Evolutionary conservation across 2,888 invertebrate genomes (phyloP).

Genomic region (Microplitis manilae): DNA sequence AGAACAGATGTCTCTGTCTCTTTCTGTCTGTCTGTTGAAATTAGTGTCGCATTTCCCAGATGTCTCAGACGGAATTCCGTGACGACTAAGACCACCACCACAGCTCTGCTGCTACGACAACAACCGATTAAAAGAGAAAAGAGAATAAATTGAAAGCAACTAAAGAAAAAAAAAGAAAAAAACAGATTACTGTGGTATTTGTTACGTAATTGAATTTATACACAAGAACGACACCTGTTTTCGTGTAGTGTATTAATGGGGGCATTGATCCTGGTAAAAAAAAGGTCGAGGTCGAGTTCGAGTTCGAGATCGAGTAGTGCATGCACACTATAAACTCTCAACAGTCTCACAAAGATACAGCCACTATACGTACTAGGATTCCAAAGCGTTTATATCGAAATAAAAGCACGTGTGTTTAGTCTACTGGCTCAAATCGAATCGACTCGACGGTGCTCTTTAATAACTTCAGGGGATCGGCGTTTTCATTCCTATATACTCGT

Average conservation of each 20-base stretch:
- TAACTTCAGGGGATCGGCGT: slow-evolving; percentile 30
- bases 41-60: slow-evolving; percentile 17
- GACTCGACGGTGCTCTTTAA: slow-evolving; percentile 21
- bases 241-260: slow-evolving; percentile 15
- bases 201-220: slow-evolving; percentile 19
- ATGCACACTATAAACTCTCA: not conserved
- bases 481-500: not conserved
- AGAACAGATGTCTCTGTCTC: slow-evolving; percentile 21
- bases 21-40: not conserved
- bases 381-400: slow-evolving; percentile 15
- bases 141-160: not conserved
- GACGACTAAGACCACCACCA: not conserved
- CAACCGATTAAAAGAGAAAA: not conserved
- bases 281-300: slow-evolving; percentile 32
- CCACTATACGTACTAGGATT: not conserved
- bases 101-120: no score
- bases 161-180: not conserved
- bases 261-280: slow-evolving; percentile 19
- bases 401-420: slow-evolving; percentile 12
- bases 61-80: slow-evolving; percentile 25
- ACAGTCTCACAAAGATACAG: not conserved
- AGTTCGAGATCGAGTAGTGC: not conserved
- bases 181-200: not conserved
- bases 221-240: slow-evolving; percentile 15
- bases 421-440: not conserved